Base-by-base conservation (phyloP, 2,888 invertebrate species). In the Drosophila nr. medialis region DNA sequence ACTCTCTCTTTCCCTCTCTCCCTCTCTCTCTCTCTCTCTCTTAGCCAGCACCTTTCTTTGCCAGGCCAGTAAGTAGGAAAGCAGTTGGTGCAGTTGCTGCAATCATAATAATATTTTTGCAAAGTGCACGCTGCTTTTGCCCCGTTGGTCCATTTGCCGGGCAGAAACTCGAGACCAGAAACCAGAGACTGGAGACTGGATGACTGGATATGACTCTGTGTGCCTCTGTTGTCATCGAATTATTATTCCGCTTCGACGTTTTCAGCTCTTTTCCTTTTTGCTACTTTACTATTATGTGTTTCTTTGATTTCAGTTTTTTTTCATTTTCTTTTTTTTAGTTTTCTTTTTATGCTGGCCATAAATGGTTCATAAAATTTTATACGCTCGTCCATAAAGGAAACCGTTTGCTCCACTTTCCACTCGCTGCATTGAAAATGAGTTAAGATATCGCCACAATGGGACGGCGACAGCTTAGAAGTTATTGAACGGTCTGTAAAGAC, bases 341-440 rank as follows among this genome's bases (percentile, higher is more conserved):
- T 56, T 45, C 29, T 61, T 67, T 65, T 71, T 77, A 55, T 54
- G 61, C 73, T 79, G 63, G 81, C 81, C 84, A 82, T 81, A 83
- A 82, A 82, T 82, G 83, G 78, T 75, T 81, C 83, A 81, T 82
- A 83, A 82, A 82, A 81, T 82, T 82, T 82, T 83, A 82, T 83
- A 78, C 55, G 81, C 81, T 76, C 81, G 69, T 82, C 81, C 68
- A 82, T 83, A 82, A 82, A 82, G 81, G 77, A 83, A 83, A 83
- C 83, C 65, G 77, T 75, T 82, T 82, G 83, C 81, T 83, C 77
- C 73, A 77, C 81, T 80, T 81, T 80, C 80, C 82, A 72, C 75
- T 68, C 60, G 50, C 59, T 73, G 56, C 80, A 79, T 80, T 80
- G 62, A 67, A 69, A 75, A 75, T 65, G 75, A 75, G 67, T 67